Base-by-base conservation (phyloP, 2,888 invertebrate species). In the Tricholauxania praeusta region DNA sequence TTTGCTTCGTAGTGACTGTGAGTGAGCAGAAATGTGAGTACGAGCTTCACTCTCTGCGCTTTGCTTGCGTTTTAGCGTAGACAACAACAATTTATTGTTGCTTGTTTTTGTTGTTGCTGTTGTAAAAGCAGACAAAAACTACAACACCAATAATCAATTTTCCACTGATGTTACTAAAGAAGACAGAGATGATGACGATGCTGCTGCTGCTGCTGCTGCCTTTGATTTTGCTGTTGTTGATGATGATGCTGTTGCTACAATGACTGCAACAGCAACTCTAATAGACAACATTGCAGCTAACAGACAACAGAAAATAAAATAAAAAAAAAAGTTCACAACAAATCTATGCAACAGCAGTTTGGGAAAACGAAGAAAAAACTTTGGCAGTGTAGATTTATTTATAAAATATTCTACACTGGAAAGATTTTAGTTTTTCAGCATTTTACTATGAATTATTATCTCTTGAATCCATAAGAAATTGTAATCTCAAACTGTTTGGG, bases 141-240 rank as follows among this genome's bases (percentile, higher is more conserved):
- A 53, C 52, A 59, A 68, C 28, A 52, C 49, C 64, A 64, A 48
- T 51, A 51, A 64, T 49, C 64, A 64, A 64, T 64, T 64, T 64
- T 64, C 49, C 64, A 22, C 17, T 51, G 64, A 48, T 51, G 63
- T 63, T 47, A 39, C 39, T 10, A 10, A 39, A 39, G 39, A 39
- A 39, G 39, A 39, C 39, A 39, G 2, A 39, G 10, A 39, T 39
- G 17, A 48, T 17, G 48, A 48, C 48, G 48, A 53, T n/a, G 55
- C 55, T 55, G 55, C 55, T n/a, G 55, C 55, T n/a, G 55, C 55
- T 55, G n/a, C 55, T 53, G 55, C 55, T 22, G 17, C 55, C 39
- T 32, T 49, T 32, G 49, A n/a, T 59, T 63, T 15, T 53, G 47
- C 62, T 62, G 32, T 62, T 8, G 55, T n/a, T 53, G 39, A 39